These are phyloP conservation scores for Chloroceryle aenea DNA, from an alignment of 2,113 vertebrate species.

Conservation along the genomic window DNA sequence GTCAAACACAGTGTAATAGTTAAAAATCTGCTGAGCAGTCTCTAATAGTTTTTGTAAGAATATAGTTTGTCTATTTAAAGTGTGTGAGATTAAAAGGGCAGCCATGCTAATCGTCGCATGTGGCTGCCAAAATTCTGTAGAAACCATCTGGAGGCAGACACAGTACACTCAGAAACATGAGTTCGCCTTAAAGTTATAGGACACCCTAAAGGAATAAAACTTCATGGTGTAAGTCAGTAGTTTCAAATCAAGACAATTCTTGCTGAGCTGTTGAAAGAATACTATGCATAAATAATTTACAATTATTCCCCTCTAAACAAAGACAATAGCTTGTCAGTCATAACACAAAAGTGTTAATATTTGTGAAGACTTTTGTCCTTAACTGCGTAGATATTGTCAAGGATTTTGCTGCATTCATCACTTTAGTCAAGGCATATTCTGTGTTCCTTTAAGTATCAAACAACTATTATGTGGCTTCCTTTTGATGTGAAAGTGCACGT, in stretches of 20 bases:
- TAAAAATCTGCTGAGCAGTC: not conserved
- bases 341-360: not conserved
- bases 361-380: not conserved
- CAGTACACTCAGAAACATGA: not conserved
- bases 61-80: not conserved
- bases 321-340: not conserved
- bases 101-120: not conserved
- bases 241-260: not conserved
- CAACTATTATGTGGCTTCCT: not conserved
- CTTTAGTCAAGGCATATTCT: not conserved
- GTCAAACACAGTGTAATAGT: not conserved
- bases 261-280: not conserved
- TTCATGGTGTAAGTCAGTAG: not conserved
- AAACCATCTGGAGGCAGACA: not conserved
- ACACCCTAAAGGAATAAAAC: not conserved
- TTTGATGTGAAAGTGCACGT: not conserved
- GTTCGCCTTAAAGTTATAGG: not conserved
- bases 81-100: not conserved
- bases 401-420: not conserved
- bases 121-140: not conserved
- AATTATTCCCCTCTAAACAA: not conserved
- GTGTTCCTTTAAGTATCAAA: not conserved
- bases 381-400: not conserved
- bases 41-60: not conserved
- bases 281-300: not conserved